A percentile compares a stretch with the other conserved stretches of the same genome.
phyloP scores from a whole-genome alignment of 2,888 invertebrate genomes.

The Himalopsyche japonica region DNA sequence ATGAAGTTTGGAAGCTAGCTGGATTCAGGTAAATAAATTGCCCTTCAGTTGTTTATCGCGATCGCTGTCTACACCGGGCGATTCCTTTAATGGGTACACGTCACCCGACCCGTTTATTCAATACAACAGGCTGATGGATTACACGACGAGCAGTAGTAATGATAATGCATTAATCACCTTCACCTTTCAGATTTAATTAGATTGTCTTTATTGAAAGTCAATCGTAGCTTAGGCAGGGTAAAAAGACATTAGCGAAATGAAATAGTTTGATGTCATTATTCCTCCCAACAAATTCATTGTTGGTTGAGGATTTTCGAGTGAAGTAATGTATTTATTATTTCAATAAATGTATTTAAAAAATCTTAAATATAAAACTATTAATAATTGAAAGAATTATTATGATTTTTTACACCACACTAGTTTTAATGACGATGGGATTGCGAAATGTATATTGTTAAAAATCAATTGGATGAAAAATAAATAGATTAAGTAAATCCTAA shows the following conservation, averaged over 20 bases:
- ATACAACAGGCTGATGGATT: conserved; percentile 28
- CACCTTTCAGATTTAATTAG: conserved; percentile 18
- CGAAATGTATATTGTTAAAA: no score
- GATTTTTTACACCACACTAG: no score
- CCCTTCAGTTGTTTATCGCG: conserved; percentile 13
- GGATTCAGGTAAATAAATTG: conserved; percentile 26
- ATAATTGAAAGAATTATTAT: no score
- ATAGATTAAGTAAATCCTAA: no score
- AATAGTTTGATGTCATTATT: not conserved
- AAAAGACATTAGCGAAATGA: not conserved
- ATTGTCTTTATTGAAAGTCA: conserved; percentile 30
- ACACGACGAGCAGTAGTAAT: conserved; percentile 18
- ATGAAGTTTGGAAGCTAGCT: not conserved
- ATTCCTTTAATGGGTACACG: conserved; percentile 16
- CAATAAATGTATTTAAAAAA: no score
- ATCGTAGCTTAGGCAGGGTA: conserved; percentile 9
- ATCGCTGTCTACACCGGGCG: not conserved
- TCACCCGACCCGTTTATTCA: conserved; percentile 24
- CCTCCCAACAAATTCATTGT: no score
- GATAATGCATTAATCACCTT: conserved; percentile 30
- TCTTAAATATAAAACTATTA: no score
- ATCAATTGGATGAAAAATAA: no score
- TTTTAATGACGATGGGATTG: no score
- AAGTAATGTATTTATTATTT: no score
- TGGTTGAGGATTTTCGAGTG: no score